Evolutionary conservation across 2,797 vertebrate genomes (phyloP).

Genomic region (Urocyon cinereoargenteus): DNA sequence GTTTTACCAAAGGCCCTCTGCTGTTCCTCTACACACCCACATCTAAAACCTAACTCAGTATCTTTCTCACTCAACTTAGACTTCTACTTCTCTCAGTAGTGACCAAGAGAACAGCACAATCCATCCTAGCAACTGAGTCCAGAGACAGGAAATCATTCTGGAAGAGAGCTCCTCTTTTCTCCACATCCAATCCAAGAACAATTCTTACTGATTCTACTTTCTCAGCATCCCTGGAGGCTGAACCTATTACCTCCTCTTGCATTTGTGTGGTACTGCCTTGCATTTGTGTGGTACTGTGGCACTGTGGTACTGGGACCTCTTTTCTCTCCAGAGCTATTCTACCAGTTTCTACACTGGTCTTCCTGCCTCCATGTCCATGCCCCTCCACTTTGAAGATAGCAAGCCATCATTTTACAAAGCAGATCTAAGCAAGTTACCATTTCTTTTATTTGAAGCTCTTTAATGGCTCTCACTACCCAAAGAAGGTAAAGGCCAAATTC

Average conservation of each 20-base stretch:
- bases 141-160: not conserved
- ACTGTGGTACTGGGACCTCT: not conserved
- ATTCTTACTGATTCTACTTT: not conserved
- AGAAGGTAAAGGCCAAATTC: not conserved
- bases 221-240: not conserved
- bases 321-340: not conserved
- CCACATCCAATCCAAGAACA: not conserved
- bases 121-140: not conserved
- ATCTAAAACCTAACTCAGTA: not conserved
- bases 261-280: not conserved
- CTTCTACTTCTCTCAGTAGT: not conserved
- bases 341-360: not conserved
- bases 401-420: not conserved
- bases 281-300: fast-evolving
- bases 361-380: not conserved
- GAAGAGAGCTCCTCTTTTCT: not conserved
- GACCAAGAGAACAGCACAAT: not conserved
- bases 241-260: not conserved
- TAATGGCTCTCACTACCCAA: not conserved
- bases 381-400: not conserved
- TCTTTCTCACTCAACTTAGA: not conserved
- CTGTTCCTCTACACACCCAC: not conserved
- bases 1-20: not conserved
- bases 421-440: not conserved
- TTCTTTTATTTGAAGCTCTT: not conserved